A percentile compares a stretch with the other conserved stretches of the same genome.
Evolutionary conservation across 1,140 invertebrate genomes (phyloP).

Genomic region (Caenorhabditis remanei): DNA sequence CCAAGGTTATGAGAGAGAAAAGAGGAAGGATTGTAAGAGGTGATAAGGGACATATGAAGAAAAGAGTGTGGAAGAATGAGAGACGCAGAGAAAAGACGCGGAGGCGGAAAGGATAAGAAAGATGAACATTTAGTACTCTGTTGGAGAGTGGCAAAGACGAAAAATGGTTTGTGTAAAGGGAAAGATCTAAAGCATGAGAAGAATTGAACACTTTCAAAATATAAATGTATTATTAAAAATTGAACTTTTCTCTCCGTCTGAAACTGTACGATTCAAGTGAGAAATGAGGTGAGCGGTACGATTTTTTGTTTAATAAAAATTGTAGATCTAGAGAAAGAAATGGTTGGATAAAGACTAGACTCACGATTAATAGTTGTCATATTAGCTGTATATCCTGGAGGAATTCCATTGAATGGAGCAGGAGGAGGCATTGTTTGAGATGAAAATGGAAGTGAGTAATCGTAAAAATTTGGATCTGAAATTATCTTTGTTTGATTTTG

Average conservation of each 20-base stretch:
- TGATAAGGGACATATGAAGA: conserved; percentile 47
- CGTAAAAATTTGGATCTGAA: conserved; percentile 6
- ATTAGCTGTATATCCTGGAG: conserved; percentile 62
- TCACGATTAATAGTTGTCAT: conserved; percentile 63
- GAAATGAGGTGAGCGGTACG: too few species aligned
- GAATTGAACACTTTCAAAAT: not conserved
- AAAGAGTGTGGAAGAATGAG: not conserved
- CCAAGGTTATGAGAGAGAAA: conserved; percentile 54
- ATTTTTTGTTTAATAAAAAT: too few species aligned
- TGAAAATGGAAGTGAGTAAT: conserved; percentile 11
- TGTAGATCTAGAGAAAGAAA: too few species aligned
- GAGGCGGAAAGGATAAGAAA: conserved; percentile 53
- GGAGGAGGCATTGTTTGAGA: not conserved
- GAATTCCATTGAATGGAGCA: conserved; percentile 44
- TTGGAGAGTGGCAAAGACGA: not conserved
- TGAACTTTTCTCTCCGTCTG: not conserved
- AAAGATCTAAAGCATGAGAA: conserved; percentile 27
- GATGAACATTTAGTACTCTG: conserved; percentile 49
- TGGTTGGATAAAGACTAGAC: not conserved
- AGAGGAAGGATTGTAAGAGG: conserved; percentile 32
- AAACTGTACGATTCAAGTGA: not conserved
- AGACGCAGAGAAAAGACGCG: conserved; percentile 35
- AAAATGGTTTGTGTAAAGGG: conserved; percentile 28
- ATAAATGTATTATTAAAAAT: not conserved
- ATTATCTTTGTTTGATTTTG: not conserved